Evolutionary conservation across 2,797 vertebrate species (phyloP).

Genomic region (Pteropus rufus): DNA sequence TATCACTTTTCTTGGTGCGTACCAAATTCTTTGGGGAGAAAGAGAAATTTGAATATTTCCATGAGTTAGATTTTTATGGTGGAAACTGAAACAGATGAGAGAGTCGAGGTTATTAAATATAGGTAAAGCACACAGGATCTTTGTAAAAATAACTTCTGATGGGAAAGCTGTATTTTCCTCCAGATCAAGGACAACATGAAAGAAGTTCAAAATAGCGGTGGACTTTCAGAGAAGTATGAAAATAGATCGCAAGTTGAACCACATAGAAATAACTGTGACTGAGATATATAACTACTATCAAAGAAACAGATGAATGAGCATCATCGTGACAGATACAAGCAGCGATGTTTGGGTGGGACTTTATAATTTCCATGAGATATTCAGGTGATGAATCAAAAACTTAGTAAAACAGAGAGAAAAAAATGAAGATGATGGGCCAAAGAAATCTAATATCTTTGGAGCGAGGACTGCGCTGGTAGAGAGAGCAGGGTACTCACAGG

Average conservation of each 20-base stretch:
- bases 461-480: not conserved
- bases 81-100: not conserved
- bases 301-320: not conserved
- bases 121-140: not conserved
- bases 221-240: not conserved
- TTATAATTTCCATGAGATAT: not conserved
- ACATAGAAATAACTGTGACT: not conserved
- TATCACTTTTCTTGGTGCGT: not conserved
- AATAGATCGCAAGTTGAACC: not conserved
- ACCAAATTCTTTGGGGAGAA: not conserved
- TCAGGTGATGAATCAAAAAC: not conserved
- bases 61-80: not conserved
- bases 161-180: not conserved
- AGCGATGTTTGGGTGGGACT: not conserved
- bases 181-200: not conserved
- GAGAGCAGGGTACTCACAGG: not conserved
- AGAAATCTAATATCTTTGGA: not conserved
- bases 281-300: not conserved
- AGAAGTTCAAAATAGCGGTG: not conserved
- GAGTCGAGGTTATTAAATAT: not conserved
- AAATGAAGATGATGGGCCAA: not conserved
- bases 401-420: not conserved
- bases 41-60: not conserved
- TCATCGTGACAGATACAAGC: not conserved
- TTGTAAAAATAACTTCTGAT: not conserved